A percentile compares a stretch with the other conserved stretches of the same genome.
Evolutionary conservation across 1,140 invertebrate genomes (phyloP).

Genomic region (Ceratosolen fusciceps): DNA sequence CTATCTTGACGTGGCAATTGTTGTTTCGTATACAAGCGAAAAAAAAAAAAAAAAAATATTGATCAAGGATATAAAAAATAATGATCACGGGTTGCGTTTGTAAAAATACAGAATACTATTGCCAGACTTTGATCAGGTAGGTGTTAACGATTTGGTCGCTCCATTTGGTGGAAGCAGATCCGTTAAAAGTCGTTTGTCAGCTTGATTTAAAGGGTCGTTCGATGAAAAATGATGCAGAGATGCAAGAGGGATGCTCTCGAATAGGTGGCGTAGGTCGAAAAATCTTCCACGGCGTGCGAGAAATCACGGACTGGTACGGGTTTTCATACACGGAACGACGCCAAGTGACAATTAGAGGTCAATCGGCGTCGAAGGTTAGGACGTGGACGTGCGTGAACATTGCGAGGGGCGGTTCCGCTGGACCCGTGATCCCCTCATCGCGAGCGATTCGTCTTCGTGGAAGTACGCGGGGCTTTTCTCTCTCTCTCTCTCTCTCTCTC

Average conservation of each 20-base stretch:
- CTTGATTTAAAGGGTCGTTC: too few species aligned
- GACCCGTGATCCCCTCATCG: conserved; percentile 35
- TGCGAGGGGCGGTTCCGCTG: not conserved
- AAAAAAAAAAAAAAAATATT: too few species aligned
- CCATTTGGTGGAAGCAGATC: too few species aligned
- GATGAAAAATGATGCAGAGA: not conserved
- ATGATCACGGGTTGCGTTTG: not conserved
- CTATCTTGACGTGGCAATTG: not conserved
- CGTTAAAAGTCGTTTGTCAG: too few species aligned
- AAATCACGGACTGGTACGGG: conserved; percentile 19
- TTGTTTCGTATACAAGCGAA: not conserved
- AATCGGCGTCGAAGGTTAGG: conserved; percentile 34
- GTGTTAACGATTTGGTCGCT: too few species aligned
- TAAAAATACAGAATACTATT: not conserved
- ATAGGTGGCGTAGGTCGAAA: not conserved
- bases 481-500: not conserved
- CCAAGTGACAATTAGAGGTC: conserved; percentile 41
- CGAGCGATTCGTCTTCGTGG: too few species aligned
- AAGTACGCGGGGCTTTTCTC: too few species aligned
- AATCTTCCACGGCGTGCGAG: conserved; percentile 14
- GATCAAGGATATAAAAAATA: not conserved
- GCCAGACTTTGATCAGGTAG: too few species aligned
- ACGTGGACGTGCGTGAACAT: not conserved
- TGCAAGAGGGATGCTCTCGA: not conserved
- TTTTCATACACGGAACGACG: conserved; percentile 8